A percentile compares a stretch with the other conserved stretches of the same genome.
phyloP scores from a whole-genome alignment of 2,797 vertebrate species.

The Myotis daubentonii region DNA sequence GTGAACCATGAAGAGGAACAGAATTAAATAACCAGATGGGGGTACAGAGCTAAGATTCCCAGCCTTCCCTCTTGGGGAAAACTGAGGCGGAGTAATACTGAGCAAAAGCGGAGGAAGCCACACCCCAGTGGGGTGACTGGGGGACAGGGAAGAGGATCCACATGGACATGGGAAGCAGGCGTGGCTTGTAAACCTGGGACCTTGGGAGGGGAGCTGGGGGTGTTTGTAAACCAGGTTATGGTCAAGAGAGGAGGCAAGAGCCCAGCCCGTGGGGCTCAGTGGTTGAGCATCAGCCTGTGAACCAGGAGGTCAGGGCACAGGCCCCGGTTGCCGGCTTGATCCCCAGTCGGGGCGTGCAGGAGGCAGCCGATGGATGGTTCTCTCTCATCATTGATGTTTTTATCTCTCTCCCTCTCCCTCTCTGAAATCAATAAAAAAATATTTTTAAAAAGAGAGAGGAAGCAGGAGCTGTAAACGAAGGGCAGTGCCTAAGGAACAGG shows the following conservation, averaged over 20 bases:
- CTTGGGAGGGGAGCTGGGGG: background rate
- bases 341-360: no score
- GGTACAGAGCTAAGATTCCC: constrained; percentile 15
- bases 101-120: constrained; percentile 52
- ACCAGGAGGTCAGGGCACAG: no score
- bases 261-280: background rate
- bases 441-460: background rate
- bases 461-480: constrained; percentile 61
- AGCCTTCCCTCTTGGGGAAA: constrained; percentile 41
- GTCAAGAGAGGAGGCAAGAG: background rate
- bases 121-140: background rate
- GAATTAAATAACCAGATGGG: constrained; percentile 65
- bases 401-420: no score
- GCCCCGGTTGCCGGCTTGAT: no score
- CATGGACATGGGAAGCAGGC: background rate
- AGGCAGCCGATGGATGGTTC: no score
- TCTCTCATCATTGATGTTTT: no score
- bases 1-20: constrained; percentile 38
- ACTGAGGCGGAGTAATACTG: constrained; percentile 68
- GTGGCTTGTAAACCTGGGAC: constrained; percentile 60
- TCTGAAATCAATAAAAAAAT: no score
- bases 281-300: no score
- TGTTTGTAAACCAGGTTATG: constrained; percentile 59
- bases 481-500: constrained; percentile 19
- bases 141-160: background rate